Evolutionary conservation across 2,113 vertebrate species (phyloP).

Genomic region (Bujurquina vittata): DNA sequence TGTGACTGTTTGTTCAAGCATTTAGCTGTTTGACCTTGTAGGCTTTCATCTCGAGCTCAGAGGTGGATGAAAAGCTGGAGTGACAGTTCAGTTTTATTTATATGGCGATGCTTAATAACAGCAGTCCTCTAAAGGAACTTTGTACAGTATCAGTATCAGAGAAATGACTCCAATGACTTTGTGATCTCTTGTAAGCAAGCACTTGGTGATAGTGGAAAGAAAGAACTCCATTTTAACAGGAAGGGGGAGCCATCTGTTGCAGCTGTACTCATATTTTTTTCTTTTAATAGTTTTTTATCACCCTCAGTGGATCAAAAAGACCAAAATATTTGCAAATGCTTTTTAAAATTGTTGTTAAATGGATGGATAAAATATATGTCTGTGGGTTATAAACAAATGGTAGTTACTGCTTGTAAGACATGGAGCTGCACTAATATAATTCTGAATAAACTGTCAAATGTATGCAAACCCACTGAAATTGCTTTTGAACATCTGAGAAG

Average conservation of each 20-base stretch:
- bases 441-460: background rate
- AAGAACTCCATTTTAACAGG: background rate
- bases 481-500: background rate
- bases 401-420: background rate
- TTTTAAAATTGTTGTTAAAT: background rate
- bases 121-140: background rate
- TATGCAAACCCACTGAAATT: background rate
- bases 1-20: background rate
- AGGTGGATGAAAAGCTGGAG: background rate
- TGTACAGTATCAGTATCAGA: no score
- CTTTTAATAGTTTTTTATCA: background rate
- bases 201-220: rapidly evolving
- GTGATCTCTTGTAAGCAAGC: background rate
- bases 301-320: background rate
- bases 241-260: background rate
- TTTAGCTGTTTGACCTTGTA: background rate
- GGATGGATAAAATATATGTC: background rate
- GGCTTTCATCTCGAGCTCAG: background rate
- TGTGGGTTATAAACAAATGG: background rate
- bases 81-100: background rate
- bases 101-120: background rate
- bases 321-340: background rate
- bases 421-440: background rate
- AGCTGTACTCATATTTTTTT: background rate
- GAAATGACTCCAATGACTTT: no score